Percentiles rank a stretch among this genome's conserved stretches.
Evolutionary conservation across 53 echinoderm and acorn worm genomes (phyloP).

Genomic region (Glandiceps talaboti): DNA sequence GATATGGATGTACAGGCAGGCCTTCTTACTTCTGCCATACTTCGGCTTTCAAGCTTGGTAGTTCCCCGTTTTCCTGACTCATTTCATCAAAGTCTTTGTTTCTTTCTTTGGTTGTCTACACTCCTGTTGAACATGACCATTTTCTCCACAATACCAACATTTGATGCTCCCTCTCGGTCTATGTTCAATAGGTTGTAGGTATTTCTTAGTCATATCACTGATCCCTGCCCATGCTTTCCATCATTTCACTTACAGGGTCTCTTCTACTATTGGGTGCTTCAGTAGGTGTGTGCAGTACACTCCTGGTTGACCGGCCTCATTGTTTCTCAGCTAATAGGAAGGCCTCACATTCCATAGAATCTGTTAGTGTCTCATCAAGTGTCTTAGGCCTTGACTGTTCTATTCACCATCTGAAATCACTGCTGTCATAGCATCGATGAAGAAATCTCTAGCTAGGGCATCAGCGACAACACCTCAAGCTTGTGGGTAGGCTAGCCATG

Average conservation of each 20-base stretch:
- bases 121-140: slow-evolving; percentile 21
- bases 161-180: too few relatives aligned
- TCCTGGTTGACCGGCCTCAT: background rate
- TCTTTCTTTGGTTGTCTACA: slow-evolving; percentile 6
- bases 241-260: too few relatives aligned
- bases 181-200: too few relatives aligned
- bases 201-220: too few relatives aligned
- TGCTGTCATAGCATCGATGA: slow-evolving; percentile 22
- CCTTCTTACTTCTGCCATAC: slow-evolving; percentile 13
- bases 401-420: slow-evolving; percentile 13
- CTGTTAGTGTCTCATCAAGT: slow-evolving; percentile 19
- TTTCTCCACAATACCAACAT: slow-evolving; percentile 26
- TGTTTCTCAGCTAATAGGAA: background rate
- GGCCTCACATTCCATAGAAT: slow-evolving; percentile 21
- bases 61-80: slow-evolving; percentile 18
- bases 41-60: slow-evolving; percentile 19
- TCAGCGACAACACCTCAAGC: slow-evolving; percentile 8
- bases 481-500: slow-evolving; percentile 13
- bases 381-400: slow-evolving; percentile 11
- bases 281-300: too few relatives aligned
- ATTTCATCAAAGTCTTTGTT: too few relatives aligned
- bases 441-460: slow-evolving; percentile 19
- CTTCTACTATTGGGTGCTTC: too few relatives aligned
- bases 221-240: background rate
- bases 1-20: too few relatives aligned